Evolutionary conservation across 2,113 vertebrate species (phyloP), one percentile per base, ranked within the genome.

Genomic region (Anarhynchus alexandrinus): DNA sequence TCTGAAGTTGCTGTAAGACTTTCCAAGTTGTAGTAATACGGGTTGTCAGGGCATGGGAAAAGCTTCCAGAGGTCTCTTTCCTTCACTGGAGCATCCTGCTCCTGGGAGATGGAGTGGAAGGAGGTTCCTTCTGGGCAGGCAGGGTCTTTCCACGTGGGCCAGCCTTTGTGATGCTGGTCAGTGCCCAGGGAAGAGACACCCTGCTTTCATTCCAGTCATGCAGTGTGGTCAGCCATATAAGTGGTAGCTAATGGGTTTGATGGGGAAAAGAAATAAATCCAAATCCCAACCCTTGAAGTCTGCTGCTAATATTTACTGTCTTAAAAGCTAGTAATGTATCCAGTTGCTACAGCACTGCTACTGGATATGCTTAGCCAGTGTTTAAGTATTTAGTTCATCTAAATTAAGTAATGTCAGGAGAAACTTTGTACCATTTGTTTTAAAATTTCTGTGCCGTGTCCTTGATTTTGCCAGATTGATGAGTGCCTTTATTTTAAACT

Each of bases 401-500:
- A 59, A 86, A 72, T 61, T 82, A 93, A 87, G 59, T 92, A 93
- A 71, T 38, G 67, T 76, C 87, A 93, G 83, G 59, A 81, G 86
- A 96, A 85, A 87, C 70, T 82, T 96, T 84, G 90, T 96, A 42
- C 83, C 94, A 93, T 87, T 95, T 90, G 86, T 82, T 94, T 88
- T 95, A 92, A 90, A 88, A 95, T 97, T 96, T 97, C 92, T 86
- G 4, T 67, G 88, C 82, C 9, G 6, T 95, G 94, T 96, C 97
- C 93, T 97, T 97, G 92, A 96, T 98, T 97, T 96, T 97, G 81
- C 96, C 94, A 97, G 94, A 93, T 92, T 96, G 93, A 97, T 96
- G 91, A 90, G 74, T 93, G 86, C 65, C 96, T 96, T 98, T 96
- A 97, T 97, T 98, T 97, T 98, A 97, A 97, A 97, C 94, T 97